These are phyloP conservation scores for Anas bahamensis DNA, from an alignment of 2,797 vertebrate genomes.

Conservation along the genomic window DNA sequence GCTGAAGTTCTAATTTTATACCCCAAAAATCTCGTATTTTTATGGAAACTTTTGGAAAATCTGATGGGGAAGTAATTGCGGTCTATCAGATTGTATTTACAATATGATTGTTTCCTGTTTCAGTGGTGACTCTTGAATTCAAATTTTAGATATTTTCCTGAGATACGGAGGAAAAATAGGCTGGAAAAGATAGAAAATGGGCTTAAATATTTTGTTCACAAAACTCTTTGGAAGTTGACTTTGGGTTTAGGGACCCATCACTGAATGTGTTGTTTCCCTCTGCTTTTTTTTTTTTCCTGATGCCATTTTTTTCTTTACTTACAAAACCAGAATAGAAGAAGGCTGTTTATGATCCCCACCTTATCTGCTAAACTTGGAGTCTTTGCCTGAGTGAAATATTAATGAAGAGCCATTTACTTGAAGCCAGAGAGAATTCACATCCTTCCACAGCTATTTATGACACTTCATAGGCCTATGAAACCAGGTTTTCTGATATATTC, in stretches of 20 bases:
- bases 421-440: background rate
- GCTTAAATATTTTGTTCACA: background rate
- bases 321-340: background rate
- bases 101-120: constrained; percentile 26
- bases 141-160: background rate
- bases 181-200: background rate
- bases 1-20: background rate
- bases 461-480: background rate
- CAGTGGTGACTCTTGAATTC: background rate
- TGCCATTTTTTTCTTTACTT: background rate
- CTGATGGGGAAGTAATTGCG: background rate
- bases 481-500: background rate
- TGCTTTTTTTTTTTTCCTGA: background rate
- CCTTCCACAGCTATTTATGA: background rate
- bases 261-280: background rate
- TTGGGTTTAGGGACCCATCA: background rate
- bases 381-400: background rate
- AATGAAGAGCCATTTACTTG: background rate
- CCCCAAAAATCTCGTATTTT: background rate
- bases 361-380: background rate
- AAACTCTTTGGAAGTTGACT: background rate
- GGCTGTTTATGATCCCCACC: background rate
- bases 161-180: background rate
- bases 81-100: background rate
- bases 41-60: background rate